Conservation (phyloP, 2,113 vertebrate genomes). For the Geococcyx californianus region DNA sequence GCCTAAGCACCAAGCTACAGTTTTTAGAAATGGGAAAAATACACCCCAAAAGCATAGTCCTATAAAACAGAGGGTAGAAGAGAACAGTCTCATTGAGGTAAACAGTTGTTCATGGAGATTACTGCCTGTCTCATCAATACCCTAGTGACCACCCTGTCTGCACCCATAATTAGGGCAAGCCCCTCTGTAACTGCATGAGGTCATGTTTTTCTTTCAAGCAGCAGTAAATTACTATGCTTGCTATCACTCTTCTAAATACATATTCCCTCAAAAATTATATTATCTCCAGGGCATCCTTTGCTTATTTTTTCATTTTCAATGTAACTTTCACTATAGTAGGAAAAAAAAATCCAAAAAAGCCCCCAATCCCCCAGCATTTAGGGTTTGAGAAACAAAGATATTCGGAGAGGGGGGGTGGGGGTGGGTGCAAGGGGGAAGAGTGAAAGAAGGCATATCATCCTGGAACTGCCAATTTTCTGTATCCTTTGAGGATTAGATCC, state of each 20-base stretch:
- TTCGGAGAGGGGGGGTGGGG: neutral
- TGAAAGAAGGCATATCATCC: constrained; percentile 10
- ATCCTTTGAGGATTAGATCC: constrained; percentile 63
- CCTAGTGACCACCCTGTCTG: constrained; percentile 21
- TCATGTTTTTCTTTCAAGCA: constrained; percentile 46
- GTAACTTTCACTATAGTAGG: neutral
- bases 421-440: rapidly evolving
- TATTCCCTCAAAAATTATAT: constrained; percentile 32
- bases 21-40: neutral
- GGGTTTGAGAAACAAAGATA: constrained; percentile 4
- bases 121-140: constrained; percentile 14
- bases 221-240: constrained; percentile 41
- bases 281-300: constrained; percentile 21
- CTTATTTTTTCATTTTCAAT: constrained; percentile 12
- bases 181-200: constrained; percentile 35
- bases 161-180: constrained; percentile 48
- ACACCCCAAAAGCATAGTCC: neutral
- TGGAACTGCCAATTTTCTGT: constrained; percentile 55
- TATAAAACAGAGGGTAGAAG: neutral
- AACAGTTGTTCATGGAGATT: constrained; percentile 6
- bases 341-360: neutral
- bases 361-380: neutral
- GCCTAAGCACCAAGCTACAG: neutral
- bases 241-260: constrained; percentile 5
- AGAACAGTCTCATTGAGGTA: neutral